These are phyloP conservation scores for Triplophysa siluroides DNA, from an alignment of 2,113 vertebrate genomes.

Conservation along the genomic window DNA sequence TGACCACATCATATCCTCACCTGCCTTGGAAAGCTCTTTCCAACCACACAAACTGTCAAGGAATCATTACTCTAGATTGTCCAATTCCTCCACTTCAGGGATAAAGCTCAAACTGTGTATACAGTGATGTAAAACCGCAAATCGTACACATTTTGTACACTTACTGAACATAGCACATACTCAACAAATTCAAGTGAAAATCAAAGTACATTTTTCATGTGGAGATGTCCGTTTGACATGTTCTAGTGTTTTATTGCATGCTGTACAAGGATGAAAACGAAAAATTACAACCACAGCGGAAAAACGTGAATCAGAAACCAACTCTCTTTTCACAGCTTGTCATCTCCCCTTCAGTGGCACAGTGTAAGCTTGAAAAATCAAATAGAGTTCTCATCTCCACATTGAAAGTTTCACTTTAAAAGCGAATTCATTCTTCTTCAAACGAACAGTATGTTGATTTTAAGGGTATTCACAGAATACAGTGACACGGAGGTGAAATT, in stretches of 20 bases:
- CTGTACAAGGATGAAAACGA: constrained; percentile 72
- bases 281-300: constrained; percentile 61
- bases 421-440: constrained; percentile 59
- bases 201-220: constrained; percentile 66
- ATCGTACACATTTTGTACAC: constrained; percentile 70
- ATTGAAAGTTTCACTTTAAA: constrained; percentile 55
- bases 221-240: constrained; percentile 68
- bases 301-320: constrained; percentile 63
- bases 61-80: constrained; percentile 46
- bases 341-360: constrained; percentile 76
- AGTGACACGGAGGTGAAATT: constrained; percentile 65
- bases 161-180: constrained; percentile 72
- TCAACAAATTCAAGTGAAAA: constrained; percentile 68
- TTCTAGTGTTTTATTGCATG: constrained; percentile 76
- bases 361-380: constrained; percentile 90
- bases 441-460: constrained; percentile 69
- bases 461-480: constrained; percentile 84
- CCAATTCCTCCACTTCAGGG: constrained; percentile 43
- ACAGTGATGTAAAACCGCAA: constrained; percentile 70
- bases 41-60: constrained; percentile 32
- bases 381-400: constrained; percentile 55
- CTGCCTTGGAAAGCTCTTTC: neutral
- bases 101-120: constrained; percentile 75
- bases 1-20: neutral
- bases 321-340: constrained; percentile 73